A percentile compares a stretch with the other conserved stretches of the same genome.
phyloP scores from a whole-genome alignment of 1,140 invertebrate species.

The Sipha flava region DNA sequence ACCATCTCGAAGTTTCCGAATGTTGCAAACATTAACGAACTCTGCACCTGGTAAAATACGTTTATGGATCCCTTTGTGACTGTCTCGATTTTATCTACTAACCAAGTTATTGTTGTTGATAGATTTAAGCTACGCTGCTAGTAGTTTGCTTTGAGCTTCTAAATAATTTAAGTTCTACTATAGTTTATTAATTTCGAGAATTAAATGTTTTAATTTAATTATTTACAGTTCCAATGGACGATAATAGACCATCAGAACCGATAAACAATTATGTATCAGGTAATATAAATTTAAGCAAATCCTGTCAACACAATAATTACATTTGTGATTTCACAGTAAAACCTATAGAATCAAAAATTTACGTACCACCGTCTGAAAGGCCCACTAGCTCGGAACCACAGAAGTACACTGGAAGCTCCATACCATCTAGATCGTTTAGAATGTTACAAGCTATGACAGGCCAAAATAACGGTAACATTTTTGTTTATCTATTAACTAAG shows the following conservation, averaged over 20 bases:
- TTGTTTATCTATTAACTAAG: neutral
- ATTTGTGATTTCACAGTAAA: neutral
- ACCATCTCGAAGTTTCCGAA: conserved; percentile 74
- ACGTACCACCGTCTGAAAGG: conserved; percentile 53
- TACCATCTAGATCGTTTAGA: conserved; percentile 76
- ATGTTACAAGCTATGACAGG: conserved; percentile 74
- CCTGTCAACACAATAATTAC: neutral
- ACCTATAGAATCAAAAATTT: conserved; percentile 26
- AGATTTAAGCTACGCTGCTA: neutral
- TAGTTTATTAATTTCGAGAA: neutral
- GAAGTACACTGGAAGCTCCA: conserved; percentile 72
- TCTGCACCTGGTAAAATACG: conserved; percentile 33
- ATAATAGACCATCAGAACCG: neutral
- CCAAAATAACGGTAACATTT: conserved; percentile 18
- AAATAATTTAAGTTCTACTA: neutral
- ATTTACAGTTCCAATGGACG: neutral
- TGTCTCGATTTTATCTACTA: neutral
- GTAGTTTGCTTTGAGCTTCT: neutral
- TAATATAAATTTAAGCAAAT: neutral
- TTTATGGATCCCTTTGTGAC: neutral
- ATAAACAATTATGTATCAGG: neutral
- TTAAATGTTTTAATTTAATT: neutral
- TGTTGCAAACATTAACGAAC: conserved; percentile 70
- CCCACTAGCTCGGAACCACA: conserved; percentile 60
- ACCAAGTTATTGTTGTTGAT: neutral